Evolutionary conservation across 2,888 invertebrate genomes (phyloP), one percentile per base, ranked within the genome.

Genomic region (Bombylius major): DNA sequence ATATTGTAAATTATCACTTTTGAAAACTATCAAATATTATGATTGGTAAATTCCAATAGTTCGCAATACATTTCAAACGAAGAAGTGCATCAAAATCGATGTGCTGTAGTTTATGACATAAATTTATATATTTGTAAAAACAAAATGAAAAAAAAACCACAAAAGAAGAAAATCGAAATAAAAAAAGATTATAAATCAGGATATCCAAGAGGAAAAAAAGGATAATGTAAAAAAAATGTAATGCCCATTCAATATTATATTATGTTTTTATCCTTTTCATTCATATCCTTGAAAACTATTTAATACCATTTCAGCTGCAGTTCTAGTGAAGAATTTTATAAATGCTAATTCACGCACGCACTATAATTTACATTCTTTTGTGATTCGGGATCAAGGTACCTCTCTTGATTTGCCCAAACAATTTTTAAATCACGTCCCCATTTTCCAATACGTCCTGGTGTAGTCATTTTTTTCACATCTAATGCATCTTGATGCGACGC

Each of bases 401-500:
- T 60, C 42, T 63, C 67, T 0, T 65, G 64, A 56, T 65, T 65
- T 4, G 69, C 69, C 69, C 69, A 69, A 2, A 67, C 66, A 7
- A 69, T 64, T 56, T 66, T 67, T n/a, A 69, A 58, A 39, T 68
- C 67, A 5, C 64, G 62, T 8, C 62, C 67, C 67, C 67, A 69
- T 56, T 67, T 59, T 2, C 63, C 62, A 2, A 67, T 59, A 1
- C 65, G 50, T 0, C 69, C 69, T 0, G 67, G 66, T 1, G 64
- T 64, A 8, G 64, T 63, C 53, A 55, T 60, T 42, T 67, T 67
- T 58, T 69, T 69, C 0, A 67, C 68, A 14, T 64, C 62, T 13
- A 69, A 52, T 0, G 69, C 69, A 13, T 65, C 63, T 47, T 64
- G 58, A 51, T 69, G 69, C 1, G 62, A 62, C 0, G 62, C 60